Base-by-base conservation (phyloP, 92 coral and sea anemone species). In the Porites cylindrica region DNA sequence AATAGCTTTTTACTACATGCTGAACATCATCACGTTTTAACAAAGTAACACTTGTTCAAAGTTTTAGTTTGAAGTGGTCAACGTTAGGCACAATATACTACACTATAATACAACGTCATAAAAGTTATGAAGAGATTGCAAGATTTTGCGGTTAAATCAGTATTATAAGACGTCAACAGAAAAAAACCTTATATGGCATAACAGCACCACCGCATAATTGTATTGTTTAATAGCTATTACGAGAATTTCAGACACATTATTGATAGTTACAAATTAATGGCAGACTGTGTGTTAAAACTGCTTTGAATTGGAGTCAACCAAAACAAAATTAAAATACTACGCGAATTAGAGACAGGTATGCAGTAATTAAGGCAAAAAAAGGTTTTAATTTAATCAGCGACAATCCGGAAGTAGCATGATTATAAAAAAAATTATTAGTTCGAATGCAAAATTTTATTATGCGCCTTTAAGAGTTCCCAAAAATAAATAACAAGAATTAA, bases 381-480 rank as follows among this genome's bases (percentile, higher is more conserved):
- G 47, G 3, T 81, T 79, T 67, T 68, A 56, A 26, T 70, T 19
- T 58, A 59, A 70, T 70, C 70, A 10, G 26, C 29, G 32, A 29
- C 58, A 29, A 58, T 53, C 86, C 86, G 86, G 86, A 58, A 70
- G 70, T 82, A 47, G 78, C 64, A 68, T 53, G 11, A 56, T 19
- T n/a, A 18, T 47, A 26, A 65, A 79, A 10, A 3, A 16, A 17
- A 51, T 6, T 10, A 18, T 65, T 65, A 50, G 62, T 14, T 18
- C 53, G 75, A 53, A 56, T 54, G 47, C 20, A 66, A 67, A 70
- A 43, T 18, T 16, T 70, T 21, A 70, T 68, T 11, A 26, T 2
- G 72, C 72, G 47, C 72, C 47, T 16, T 51, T 9, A 20, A 16
- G 16, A 3, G 18, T 20, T 13, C 12, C 23, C 52, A 43, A 29